These are phyloP conservation scores for Brachionus asplanchnoidis DNA, from an alignment of 1,140 invertebrate genomes.

Conservation along the genomic window DNA sequence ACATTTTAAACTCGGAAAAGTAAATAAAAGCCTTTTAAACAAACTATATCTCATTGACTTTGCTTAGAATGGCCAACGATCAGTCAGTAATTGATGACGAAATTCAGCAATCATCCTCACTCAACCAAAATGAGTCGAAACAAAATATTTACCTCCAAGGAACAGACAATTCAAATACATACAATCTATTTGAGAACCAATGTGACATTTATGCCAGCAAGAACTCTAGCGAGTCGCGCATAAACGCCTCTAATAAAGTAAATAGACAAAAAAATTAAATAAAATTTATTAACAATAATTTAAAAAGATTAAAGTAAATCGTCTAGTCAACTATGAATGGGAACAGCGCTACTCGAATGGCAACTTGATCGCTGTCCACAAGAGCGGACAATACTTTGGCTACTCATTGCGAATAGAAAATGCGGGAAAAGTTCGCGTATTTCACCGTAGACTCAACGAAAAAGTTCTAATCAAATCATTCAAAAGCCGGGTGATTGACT, in stretches of 20 bases:
- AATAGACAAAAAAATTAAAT: neutral
- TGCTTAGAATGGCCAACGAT: neutral
- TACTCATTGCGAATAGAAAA: constrained; percentile 66
- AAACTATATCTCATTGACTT: neutral
- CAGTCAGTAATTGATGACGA: constrained; percentile 12
- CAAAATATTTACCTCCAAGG: constrained; percentile 60
- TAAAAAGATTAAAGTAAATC: constrained; percentile 66
- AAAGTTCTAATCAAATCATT: constrained; percentile 78
- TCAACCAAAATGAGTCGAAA: neutral
- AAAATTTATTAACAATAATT: neutral
- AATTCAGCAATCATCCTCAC: neutral
- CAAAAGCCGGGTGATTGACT: constrained; percentile 74
- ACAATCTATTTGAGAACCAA: constrained; percentile 65
- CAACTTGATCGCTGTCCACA: constrained; percentile 79
- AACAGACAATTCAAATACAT: constrained; percentile 66
- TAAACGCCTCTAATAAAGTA: neutral
- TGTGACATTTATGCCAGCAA: constrained; percentile 67
- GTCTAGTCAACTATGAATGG: constrained; percentile 86
- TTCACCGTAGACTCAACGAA: constrained; percentile 68
- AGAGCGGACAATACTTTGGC: constrained; percentile 75
- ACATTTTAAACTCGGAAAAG: neutral
- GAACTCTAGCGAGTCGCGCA: neutral
- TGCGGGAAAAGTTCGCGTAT: constrained; percentile 74
- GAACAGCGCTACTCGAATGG: constrained; percentile 77
- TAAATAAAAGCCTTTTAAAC: neutral